Evolutionary conservation across 2,888 invertebrate species (phyloP).

Genomic region (Hydriomena furcata): DNA sequence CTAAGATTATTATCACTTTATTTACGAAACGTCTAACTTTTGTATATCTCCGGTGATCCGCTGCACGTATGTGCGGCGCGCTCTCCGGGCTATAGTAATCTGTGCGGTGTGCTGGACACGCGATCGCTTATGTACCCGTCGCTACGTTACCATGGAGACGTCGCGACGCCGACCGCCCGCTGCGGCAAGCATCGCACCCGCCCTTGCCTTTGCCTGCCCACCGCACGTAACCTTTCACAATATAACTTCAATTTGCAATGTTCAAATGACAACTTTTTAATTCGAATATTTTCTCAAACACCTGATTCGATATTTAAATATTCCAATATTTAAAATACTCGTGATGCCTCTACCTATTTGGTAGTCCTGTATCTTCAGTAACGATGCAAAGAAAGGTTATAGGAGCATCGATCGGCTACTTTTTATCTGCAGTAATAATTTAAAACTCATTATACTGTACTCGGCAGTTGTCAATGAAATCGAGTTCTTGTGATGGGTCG

Average conservation of each 20-base stretch:
- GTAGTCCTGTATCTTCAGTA: conserved; percentile 58
- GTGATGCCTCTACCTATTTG: conserved; percentile 32
- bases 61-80: conserved; percentile 78
- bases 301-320: conserved; percentile 33
- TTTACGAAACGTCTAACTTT: conserved; percentile 81
- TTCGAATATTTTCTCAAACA: conserved; percentile 26
- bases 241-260: conserved; percentile 23
- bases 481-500: conserved; percentile 80
- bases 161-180: conserved; percentile 65
- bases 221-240: conserved; percentile 31
- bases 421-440: conserved; percentile 81
- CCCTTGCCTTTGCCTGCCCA: conserved; percentile 32
- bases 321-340: conserved; percentile 27
- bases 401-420: conserved; percentile 62
- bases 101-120: conserved; percentile 56
- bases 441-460: conserved; percentile 80
- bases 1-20: conserved; percentile 72
- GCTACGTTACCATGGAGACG: conserved; percentile 73
- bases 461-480: conserved; percentile 79
- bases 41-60: conserved; percentile 71
- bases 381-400: conserved; percentile 73
- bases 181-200: conserved; percentile 46
- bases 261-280: conserved; percentile 30
- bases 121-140: conserved; percentile 67
- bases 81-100: conserved; percentile 74